Evolutionary conservation across 37 sponge, comb jelly and placozoan genomes (phyloP).

Genomic region (Hexactinellida sp.): DNA sequence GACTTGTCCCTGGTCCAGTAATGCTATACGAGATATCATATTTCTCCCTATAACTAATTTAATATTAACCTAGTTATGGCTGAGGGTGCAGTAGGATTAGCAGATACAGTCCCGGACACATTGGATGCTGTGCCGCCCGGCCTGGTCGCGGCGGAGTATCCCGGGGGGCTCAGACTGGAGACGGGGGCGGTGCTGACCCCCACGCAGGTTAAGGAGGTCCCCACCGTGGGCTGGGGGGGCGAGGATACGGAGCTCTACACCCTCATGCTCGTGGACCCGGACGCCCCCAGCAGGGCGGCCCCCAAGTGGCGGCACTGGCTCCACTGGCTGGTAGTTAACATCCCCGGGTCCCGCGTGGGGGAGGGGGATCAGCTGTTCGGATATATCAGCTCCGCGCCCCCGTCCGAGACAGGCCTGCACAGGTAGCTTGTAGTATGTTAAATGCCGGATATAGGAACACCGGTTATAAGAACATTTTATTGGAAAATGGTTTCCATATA

Average conservation of each 20-base stretch:
- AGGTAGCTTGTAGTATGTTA: conserved; percentile 19
- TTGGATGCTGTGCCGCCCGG: background rate
- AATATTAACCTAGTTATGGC: background rate
- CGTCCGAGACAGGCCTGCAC: conserved; percentile 66
- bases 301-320: conserved; percentile 59
- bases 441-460: no score
- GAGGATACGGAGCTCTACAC: conserved; percentile 44
- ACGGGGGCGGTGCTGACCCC: conserved; percentile 56
- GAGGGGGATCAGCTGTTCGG: conserved; percentile 39
- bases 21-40: no score
- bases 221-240: conserved; percentile 43
- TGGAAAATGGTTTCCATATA: no score
- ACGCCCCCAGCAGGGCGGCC: conserved; percentile 65
- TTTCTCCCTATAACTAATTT: no score
- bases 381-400: conserved; percentile 69
- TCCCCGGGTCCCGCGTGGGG: conserved; percentile 41
- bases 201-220: conserved; percentile 47
- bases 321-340: conserved; percentile 78
- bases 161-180: conserved; percentile 18
- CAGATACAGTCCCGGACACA: background rate
- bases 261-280: conserved; percentile 62
- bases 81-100: background rate
- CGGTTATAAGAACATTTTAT: no score
- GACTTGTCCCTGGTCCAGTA: no score
- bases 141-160: background rate